Evolutionary conservation across 2,113 vertebrate genomes (phyloP).

Genomic region (Sinocyclocheilus anophthalmus): DNA sequence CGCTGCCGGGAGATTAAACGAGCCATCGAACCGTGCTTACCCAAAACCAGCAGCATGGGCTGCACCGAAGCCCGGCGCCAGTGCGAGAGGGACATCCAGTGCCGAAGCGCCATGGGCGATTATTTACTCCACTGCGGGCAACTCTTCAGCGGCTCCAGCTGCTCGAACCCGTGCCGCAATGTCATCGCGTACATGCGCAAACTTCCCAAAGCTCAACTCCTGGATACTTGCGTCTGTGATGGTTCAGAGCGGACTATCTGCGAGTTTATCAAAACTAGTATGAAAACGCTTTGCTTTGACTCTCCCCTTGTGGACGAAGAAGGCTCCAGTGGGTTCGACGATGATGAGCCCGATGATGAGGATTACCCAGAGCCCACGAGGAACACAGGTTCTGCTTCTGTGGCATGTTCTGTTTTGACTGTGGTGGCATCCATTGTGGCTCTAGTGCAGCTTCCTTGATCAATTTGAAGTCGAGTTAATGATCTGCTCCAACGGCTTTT

Average conservation of each 20-base stretch:
- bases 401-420: conserved; percentile 63
- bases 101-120: conserved; percentile 82
- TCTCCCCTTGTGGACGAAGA: conserved; percentile 71
- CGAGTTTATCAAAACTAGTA: conserved; percentile 92
- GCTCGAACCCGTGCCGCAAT: conserved; percentile 85
- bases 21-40: conserved; percentile 94
- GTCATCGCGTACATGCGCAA: conserved; percentile 92
- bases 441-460: conserved; percentile 68
- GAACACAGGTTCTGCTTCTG: conserved; percentile 45
- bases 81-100: conserved; percentile 87
- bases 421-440: conserved; percentile 77
- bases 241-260: conserved; percentile 92
- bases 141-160: conserved; percentile 90
- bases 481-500: conserved; percentile 61
- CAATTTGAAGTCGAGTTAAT: conserved; percentile 56
- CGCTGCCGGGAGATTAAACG: conserved; percentile 84
- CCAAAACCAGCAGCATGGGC: conserved; percentile 86
- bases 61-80: conserved; percentile 92
- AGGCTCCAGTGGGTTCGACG: conserved; percentile 76
- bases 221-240: conserved; percentile 94
- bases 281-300: conserved; percentile 91
- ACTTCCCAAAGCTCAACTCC: conserved; percentile 88
- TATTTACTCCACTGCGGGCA: conserved; percentile 91
- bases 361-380: conserved; percentile 50
- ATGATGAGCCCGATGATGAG: conserved; percentile 79